Evolutionary conservation across 2,113 vertebrate genomes (phyloP), one percentile per base, ranked within the genome.

Genomic region (Hippocampus guttulatus): DNA sequence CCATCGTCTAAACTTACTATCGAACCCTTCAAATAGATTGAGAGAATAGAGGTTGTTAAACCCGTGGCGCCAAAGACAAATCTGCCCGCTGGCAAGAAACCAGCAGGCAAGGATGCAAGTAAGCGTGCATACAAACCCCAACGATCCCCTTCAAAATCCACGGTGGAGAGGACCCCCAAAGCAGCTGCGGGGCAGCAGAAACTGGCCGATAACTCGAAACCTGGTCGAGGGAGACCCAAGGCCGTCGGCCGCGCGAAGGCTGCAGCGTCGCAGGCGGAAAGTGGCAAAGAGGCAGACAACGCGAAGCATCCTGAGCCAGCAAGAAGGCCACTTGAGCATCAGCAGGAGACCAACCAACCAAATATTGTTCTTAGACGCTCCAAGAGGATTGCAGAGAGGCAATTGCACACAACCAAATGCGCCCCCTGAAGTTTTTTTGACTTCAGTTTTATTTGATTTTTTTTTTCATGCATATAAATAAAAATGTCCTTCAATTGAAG

Each of bases 381-480:
- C 1, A 91, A 81, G 81, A 90, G 89, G 74, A 87, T 87, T 0
- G 83, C 86, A 5, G 81, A 2, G 47, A 85, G 61, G 54, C 84
- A 21, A 80, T 9, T 0, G 43, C 23, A 8, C 6, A 52, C 51
- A 52, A n/a, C 4, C 20, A 16, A 52, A 4, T 51, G 41, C 63
- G 58, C 66, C 11, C 2, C 27, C 15, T 30, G 10, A 30, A 7
- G 14, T 8, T 8, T 30, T 61, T 58, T 58, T 18, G 16, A 7
- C 18, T 18, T 15, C 14, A 16, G 8, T 58, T 23, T 57, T 27
- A 25, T 3, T 23, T 1, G 3, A 14, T 27, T 12, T 12, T 1
- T 11, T 58, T 58, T 11, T 58, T 58, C 8, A 54, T n/a, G 8
- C 21, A 3, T 27, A 58, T 27, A 14, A 58, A 58, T 25, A 25